Conservation (phyloP, 2,888 invertebrate species). For the Operophtera brumata region DNA sequence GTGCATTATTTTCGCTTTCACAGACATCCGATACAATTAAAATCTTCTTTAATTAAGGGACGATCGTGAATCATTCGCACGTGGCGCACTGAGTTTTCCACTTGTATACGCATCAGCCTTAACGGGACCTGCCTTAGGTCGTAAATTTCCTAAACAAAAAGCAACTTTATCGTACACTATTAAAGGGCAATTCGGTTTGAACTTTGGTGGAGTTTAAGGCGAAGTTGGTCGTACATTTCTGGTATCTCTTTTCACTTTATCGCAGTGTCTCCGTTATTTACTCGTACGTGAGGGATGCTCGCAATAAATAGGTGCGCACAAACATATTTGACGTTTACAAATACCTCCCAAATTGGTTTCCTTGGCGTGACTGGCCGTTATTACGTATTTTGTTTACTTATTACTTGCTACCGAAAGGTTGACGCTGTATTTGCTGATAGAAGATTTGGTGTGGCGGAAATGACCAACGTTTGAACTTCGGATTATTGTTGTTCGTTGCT, state of each 20-base stretch:
- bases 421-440: slow-evolving; percentile 41
- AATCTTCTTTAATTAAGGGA: slow-evolving; percentile 82
- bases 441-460: slow-evolving; percentile 37
- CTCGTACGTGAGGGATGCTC: slow-evolving; percentile 78
- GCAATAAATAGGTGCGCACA: slow-evolving; percentile 78
- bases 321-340: slow-evolving; percentile 79
- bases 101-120: slow-evolving; percentile 68
- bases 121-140: slow-evolving; percentile 50
- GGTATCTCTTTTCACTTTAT: slow-evolving; percentile 79
- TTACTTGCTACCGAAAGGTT: slow-evolving; percentile 52
- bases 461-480: slow-evolving; percentile 4
- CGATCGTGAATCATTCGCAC: slow-evolving; percentile 80
- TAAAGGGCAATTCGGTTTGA: slow-evolving; percentile 51
- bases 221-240: slow-evolving; percentile 53
- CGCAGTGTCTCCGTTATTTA: slow-evolving; percentile 78
- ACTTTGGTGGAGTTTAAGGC: slow-evolving; percentile 54
- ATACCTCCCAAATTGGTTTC: slow-evolving; percentile 77
- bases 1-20: slow-evolving; percentile 81
- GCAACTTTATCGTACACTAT: slow-evolving; percentile 46
- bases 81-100: slow-evolving; percentile 80
- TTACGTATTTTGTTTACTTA: slow-evolving; percentile 72
- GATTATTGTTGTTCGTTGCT: neutral
- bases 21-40: slow-evolving; percentile 82
- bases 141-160: slow-evolving; percentile 47
- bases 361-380: slow-evolving; percentile 75